phyloP scores from a whole-genome alignment of 2,888 invertebrate genomes.

The Itoplectis maculator region DNA sequence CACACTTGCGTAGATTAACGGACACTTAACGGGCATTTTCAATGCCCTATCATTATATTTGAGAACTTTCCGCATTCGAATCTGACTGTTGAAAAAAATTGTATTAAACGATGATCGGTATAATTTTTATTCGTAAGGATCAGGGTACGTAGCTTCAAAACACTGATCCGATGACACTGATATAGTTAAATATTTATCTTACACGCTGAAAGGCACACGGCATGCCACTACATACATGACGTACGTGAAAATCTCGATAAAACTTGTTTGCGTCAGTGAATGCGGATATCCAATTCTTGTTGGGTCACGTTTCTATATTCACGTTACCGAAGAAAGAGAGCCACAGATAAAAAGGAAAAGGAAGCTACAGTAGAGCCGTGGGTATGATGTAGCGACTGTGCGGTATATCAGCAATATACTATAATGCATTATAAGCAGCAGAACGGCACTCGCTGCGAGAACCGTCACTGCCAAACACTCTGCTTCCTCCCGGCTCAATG shows the following conservation, averaged over 20 bases:
- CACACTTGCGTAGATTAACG: too few species aligned
- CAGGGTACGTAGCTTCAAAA: background rate
- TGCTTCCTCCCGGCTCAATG: constrained; percentile 64
- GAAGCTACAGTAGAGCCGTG: constrained; percentile 45
- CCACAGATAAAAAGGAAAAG: constrained; percentile 43
- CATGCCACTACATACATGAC: constrained; percentile 20
- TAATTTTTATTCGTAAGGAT: background rate
- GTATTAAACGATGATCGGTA: background rate
- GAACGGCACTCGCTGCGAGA: constrained; percentile 73
- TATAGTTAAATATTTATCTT: constrained; percentile 29
- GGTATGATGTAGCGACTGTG: constrained; percentile 25
- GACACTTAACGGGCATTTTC: too few species aligned
- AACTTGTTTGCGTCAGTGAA: constrained; percentile 59
- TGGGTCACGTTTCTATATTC: constrained; percentile 67
- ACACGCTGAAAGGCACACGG: background rate
- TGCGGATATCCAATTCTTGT: constrained; percentile 59
- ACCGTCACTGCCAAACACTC: constrained; percentile 79
- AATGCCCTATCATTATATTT: too few species aligned
- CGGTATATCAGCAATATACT: constrained; percentile 25
- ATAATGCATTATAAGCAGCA: constrained; percentile 78
- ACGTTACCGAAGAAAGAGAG: constrained; percentile 59
- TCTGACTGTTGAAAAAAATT: too few species aligned
- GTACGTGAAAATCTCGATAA: constrained; percentile 52
- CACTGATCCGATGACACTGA: background rate
- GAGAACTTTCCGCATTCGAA: too few species aligned